Evolutionary conservation across 2,888 invertebrate genomes (phyloP).

Genomic region (Ophioninae sp.): DNA sequence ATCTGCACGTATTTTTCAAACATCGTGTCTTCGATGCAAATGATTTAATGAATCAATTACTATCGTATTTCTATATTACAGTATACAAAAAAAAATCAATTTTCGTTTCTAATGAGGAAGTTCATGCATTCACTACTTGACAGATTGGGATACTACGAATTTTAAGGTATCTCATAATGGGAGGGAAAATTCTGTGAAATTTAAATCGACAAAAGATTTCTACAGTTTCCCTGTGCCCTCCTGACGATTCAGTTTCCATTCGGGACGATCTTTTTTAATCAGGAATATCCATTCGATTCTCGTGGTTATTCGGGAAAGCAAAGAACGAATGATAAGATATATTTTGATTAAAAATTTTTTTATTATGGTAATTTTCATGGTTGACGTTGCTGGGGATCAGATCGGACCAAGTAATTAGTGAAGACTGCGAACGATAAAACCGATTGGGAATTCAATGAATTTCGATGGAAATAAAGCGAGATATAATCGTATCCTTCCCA

Average conservation of each 20-base stretch:
- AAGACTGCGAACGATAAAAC: neutral
- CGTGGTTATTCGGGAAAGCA: neutral
- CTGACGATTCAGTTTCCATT: neutral
- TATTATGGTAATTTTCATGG: neutral
- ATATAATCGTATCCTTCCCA: neutral
- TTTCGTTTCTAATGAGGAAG: too few relatives aligned
- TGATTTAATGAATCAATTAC: too few relatives aligned
- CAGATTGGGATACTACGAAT: too few relatives aligned
- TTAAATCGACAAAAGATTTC: neutral
- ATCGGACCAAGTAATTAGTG: neutral
- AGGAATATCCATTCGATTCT: neutral
- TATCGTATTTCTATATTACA: too few relatives aligned
- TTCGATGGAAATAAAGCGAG: neutral
- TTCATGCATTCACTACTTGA: too few relatives aligned
- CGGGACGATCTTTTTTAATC: neutral
- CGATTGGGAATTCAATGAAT: neutral
- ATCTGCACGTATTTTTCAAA: too few relatives aligned
- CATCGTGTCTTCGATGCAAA: too few relatives aligned
- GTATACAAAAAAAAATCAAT: too few relatives aligned
- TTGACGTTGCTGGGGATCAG: neutral
- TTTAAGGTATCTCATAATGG: too few relatives aligned
- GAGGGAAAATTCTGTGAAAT: neutral
- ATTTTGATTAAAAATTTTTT: neutral
- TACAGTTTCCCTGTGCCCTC: too few relatives aligned
- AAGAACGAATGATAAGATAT: neutral